These are phyloP conservation scores for Cranoglanis bouderius DNA, from an alignment of 2,113 vertebrate species.

Conservation along the genomic window DNA sequence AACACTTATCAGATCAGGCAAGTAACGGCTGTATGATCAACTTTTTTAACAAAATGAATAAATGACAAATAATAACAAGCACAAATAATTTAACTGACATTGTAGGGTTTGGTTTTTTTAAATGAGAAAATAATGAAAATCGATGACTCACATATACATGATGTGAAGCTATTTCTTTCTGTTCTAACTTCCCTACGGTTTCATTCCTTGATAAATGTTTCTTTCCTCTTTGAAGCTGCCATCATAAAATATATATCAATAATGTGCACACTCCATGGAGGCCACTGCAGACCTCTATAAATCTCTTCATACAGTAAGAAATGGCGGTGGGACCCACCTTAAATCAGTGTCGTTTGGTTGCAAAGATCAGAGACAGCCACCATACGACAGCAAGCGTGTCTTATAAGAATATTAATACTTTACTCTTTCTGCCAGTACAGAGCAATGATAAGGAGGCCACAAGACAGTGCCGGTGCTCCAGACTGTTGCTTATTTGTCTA, in stretches of 20 bases:
- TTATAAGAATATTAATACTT: no score
- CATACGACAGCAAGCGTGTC: neutral
- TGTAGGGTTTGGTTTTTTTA: neutral
- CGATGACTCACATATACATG: neutral
- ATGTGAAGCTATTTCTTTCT: neutral
- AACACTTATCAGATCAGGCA: neutral
- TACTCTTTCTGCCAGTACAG: neutral
- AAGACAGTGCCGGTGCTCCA: neutral
- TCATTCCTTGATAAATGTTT: neutral
- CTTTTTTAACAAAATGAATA: neutral
- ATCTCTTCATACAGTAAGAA: slow-evolving; percentile 1
- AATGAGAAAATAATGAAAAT: neutral
- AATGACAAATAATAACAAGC: neutral
- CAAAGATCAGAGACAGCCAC: neutral
- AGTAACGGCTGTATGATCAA: neutral
- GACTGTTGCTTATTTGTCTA: slow-evolving; percentile 10
- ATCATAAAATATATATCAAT: slow-evolving; percentile 11
- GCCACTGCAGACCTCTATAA: slow-evolving; percentile 18
- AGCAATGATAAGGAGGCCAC: neutral
- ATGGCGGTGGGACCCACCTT: neutral
- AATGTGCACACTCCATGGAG: slow-evolving; percentile 3
- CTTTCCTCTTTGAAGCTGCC: neutral
- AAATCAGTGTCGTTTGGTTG: neutral
- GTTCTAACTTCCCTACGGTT: neutral
- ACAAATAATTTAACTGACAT: neutral